phyloP scores from a whole-genome alignment of 2,113 vertebrate species.

The Blennius ocellaris region DNA sequence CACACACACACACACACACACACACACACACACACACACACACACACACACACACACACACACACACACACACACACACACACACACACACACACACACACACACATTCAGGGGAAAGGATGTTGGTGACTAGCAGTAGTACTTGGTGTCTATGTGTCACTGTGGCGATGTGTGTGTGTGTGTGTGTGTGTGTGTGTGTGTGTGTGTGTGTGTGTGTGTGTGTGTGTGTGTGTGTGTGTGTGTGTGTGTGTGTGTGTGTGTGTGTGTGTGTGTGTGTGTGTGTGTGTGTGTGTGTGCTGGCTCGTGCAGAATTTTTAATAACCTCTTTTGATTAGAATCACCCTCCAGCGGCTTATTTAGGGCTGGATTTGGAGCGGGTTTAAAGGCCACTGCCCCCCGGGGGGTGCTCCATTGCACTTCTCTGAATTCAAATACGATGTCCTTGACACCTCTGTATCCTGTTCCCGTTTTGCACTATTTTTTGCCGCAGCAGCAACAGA shows the following conservation, averaged over 20 bases:
- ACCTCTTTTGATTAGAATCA: conserved; percentile 85
- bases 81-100: no score
- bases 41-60: no score
- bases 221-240: conserved; percentile 23
- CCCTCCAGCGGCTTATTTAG: conserved; percentile 84
- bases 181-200: conserved; percentile 8
- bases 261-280: conserved; percentile 44
- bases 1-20: no score
- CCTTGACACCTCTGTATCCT: conserved; percentile 88
- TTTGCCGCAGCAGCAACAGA: conserved; percentile 88
- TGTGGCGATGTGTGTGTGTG: no score
- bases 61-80: no score
- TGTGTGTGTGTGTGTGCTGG: conserved; percentile 58
- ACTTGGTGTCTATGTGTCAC: no score
- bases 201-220: conserved; percentile 36
- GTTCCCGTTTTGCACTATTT: conserved; percentile 87
- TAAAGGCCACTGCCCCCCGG: conserved; percentile 83
- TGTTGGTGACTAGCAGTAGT: no score
- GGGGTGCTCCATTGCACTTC: conserved; percentile 82
- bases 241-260: conserved; percentile 42
- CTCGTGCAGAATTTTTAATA: conserved; percentile 82
- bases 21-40: no score
- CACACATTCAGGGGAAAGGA: no score
- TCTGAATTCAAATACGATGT: conserved; percentile 84
- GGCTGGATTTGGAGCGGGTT: conserved; percentile 85